Percentiles rank a stretch among this genome's conserved stretches.
Evolutionary conservation across 2,113 vertebrate species (phyloP).

Genomic region (Spermophilus dauricus): DNA sequence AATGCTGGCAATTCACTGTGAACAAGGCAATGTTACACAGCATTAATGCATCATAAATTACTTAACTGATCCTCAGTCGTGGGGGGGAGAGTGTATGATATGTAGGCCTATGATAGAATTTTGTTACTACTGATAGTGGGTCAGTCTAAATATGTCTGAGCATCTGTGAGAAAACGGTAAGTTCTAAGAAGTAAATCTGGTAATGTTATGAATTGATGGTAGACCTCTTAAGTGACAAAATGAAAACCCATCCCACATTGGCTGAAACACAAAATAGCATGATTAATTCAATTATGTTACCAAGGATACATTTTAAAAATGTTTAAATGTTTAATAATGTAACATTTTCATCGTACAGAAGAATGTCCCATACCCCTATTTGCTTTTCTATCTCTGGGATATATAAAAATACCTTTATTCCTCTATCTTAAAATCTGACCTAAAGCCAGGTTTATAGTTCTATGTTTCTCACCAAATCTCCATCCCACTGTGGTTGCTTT

Average conservation of each 20-base stretch:
- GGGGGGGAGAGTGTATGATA: neutral
- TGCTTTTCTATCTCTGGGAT: neutral
- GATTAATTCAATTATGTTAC: neutral
- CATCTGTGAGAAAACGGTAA: neutral
- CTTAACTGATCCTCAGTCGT: neutral
- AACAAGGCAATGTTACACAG: neutral
- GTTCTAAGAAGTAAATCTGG: conserved; percentile 43
- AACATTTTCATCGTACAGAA: conserved; percentile 24
- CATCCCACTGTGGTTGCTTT: rapidly evolving
- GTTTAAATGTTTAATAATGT: neutral
- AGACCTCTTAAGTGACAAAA: conserved; percentile 38
- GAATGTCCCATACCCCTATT: neutral
- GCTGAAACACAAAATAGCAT: conserved; percentile 5
- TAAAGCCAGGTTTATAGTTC: neutral
- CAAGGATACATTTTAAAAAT: neutral
- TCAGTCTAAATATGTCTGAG: neutral
- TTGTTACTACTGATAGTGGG: neutral
- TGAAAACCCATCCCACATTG: neutral
- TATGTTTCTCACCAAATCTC: neutral
- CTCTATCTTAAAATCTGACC: neutral
- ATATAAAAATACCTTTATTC: neutral
- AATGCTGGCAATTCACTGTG: neutral
- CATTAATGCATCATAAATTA: neutral
- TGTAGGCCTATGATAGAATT: neutral
- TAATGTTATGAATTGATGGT: neutral